Percentiles rank a stretch among this genome's conserved stretches.
Conservation (phyloP, 2,113 vertebrate genomes). For the Chunga burmeisteri region DNA sequence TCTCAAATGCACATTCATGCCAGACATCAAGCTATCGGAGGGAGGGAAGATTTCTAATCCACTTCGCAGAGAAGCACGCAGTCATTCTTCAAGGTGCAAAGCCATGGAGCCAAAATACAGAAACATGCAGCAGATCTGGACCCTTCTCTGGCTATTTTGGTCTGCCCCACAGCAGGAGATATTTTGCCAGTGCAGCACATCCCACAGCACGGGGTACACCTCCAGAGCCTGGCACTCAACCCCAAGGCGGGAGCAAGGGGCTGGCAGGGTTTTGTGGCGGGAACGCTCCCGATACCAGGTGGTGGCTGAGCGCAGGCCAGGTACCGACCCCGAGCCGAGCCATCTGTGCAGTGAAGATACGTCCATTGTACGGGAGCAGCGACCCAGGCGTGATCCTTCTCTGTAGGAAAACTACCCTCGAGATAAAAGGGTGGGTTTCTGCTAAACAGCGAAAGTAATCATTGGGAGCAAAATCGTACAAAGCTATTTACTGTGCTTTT, state of each 20-base stretch:
- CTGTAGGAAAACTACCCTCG: neutral
- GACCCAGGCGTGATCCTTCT: neutral
- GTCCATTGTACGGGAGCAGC: neutral
- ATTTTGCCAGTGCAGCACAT: neutral
- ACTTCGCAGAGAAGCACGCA: neutral
- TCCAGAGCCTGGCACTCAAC: neutral
- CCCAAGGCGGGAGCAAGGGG: neutral
- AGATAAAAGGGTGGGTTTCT: neutral
- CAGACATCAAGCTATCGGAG: neutral
- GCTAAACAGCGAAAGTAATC: neutral
- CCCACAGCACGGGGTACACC: neutral
- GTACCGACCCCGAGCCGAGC: neutral
- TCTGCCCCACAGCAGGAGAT: neutral
- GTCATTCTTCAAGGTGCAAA: neutral
- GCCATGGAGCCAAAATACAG: rapidly evolving
- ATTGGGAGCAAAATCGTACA: neutral
- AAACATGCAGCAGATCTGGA: neutral
- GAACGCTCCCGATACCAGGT: neutral
- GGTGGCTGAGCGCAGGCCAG: neutral
- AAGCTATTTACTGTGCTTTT: neutral
- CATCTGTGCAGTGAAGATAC: neutral
- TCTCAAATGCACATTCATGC: neutral
- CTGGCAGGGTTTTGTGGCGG: neutral
- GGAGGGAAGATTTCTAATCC: neutral
- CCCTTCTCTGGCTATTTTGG: neutral